Evolutionary conservation across 2,888 invertebrate genomes (phyloP).

Genomic region (Alitta virens): DNA sequence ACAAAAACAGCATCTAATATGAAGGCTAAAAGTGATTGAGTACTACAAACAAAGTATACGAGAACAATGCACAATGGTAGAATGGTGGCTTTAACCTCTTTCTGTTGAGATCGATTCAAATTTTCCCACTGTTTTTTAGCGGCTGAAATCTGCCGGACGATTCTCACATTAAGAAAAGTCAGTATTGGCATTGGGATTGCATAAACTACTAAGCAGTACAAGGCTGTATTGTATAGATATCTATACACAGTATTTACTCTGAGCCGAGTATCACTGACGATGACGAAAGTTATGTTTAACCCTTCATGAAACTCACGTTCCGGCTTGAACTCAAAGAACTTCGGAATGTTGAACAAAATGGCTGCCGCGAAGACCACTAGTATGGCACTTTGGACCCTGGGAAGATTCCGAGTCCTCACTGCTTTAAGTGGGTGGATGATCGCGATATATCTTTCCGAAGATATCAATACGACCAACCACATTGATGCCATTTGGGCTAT

Average conservation of each 20-base stretch:
- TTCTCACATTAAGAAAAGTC: constrained; percentile 41
- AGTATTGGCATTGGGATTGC: constrained; percentile 43
- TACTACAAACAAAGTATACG: constrained; percentile 48
- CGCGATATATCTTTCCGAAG: constrained; percentile 51
- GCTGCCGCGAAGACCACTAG: constrained; percentile 36
- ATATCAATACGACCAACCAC: constrained; percentile 51
- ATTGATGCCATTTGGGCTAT: constrained; percentile 41
- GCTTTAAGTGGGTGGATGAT: constrained; percentile 50
- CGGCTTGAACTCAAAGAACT: constrained; percentile 40
- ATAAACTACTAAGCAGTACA: constrained; percentile 38
- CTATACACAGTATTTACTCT: constrained; percentile 28
- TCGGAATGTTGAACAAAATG: constrained; percentile 39
- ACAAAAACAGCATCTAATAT: constrained; percentile 32
- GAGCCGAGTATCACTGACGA: constrained; percentile 19
- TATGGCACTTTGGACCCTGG: constrained; percentile 34
- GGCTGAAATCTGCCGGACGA: constrained; percentile 47
- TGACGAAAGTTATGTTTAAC: constrained; percentile 19
- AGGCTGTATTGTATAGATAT: constrained; percentile 33
- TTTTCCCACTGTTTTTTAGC: constrained; percentile 32
- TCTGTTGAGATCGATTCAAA: constrained; percentile 40
- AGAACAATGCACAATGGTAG: constrained; percentile 50
- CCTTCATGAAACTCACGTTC: not conserved
- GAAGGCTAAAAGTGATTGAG: constrained; percentile 31
- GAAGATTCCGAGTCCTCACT: constrained; percentile 32
- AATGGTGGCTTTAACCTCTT: constrained; percentile 49